Conservation (phyloP, 1,140 invertebrate species). For the Sitobion miscanthi region DNA sequence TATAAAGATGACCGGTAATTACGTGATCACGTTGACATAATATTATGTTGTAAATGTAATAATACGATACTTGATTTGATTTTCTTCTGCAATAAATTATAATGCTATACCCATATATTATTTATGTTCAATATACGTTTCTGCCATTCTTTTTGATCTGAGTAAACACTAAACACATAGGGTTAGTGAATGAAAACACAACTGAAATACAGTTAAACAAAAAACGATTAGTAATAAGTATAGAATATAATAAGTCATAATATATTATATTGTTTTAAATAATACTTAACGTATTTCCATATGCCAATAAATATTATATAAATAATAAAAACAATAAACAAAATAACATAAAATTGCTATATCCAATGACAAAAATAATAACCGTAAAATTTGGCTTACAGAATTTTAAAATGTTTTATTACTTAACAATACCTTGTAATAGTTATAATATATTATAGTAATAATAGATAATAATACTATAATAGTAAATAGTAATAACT, state of each 20-base stretch:
- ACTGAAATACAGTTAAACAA: not conserved
- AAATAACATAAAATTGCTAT: conserved; percentile 6
- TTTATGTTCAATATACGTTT: not conserved
- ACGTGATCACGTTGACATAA: not conserved
- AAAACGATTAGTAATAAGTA: not conserved
- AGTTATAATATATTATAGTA: conserved; percentile 11
- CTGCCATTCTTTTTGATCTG: not conserved
- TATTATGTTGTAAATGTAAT: not conserved
- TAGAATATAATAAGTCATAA: not conserved
- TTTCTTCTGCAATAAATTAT: not conserved
- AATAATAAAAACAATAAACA: conserved; percentile 6
- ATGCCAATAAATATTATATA: not conserved
- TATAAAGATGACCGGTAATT: not conserved
- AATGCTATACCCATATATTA: not conserved
- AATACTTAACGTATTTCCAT: not conserved
- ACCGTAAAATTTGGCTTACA: conserved; percentile 4
- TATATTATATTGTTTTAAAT: not conserved
- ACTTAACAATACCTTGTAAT: conserved; percentile 11
- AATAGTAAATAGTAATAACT: not conserved
- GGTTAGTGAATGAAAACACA: not conserved
- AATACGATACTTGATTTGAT: not conserved
- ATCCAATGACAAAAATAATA: not conserved
- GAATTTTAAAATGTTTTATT: conserved; percentile 7
- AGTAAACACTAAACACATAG: not conserved
- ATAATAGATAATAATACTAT: not conserved